Base-by-base conservation (phyloP, 2,888 invertebrate species). In the Tiliacea aurago region DNA sequence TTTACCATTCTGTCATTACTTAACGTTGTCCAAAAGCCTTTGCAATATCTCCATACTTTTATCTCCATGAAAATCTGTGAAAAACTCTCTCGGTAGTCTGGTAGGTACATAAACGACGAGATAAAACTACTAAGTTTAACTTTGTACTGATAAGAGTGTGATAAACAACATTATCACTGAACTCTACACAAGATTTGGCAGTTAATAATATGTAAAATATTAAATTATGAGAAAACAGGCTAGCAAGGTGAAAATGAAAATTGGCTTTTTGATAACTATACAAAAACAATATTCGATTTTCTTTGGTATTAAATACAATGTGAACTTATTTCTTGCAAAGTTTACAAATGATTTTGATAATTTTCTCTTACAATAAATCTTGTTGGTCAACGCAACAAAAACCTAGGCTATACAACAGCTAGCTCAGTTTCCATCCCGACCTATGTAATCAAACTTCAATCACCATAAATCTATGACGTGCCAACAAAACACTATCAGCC, bases 41-140 rank as follows among this genome's bases (percentile, higher is more conserved):
- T 28, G 20, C 15, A 45, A 47, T 20, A 64, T 73, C 11, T 63
- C n/a, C 5, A 43, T 20, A 47, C 0, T 64, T 74, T 41, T 70
- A 33, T 66, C 28, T 51, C 13, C n/a, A 41, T n/a, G 76, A 47
- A 75, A 75, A 75, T 75, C 70, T 43, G 62, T 70, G 74, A 75
- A 74, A 70, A 85, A 41, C 23, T 69, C 61, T 68, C 45, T 28
- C 11, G 0, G 55, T 56, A 51, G 28, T 1, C 28, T 2, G 33
- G 61, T 75, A 74, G 53, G 51, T 73, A 78, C 51, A 47, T 51
- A 66, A n/a, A 61, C 10, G 37, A 66, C 70, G 65, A 80, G 85
- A 85, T 84, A 86, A 85, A 76, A 78, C 37, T 76, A 64, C 70
- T 78, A 72, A 58, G 58, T 82, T 84, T 83, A 74, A 76, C 65